phyloP scores from a whole-genome alignment of 1,140 invertebrate genomes.

The Pteromalus puparum region DNA sequence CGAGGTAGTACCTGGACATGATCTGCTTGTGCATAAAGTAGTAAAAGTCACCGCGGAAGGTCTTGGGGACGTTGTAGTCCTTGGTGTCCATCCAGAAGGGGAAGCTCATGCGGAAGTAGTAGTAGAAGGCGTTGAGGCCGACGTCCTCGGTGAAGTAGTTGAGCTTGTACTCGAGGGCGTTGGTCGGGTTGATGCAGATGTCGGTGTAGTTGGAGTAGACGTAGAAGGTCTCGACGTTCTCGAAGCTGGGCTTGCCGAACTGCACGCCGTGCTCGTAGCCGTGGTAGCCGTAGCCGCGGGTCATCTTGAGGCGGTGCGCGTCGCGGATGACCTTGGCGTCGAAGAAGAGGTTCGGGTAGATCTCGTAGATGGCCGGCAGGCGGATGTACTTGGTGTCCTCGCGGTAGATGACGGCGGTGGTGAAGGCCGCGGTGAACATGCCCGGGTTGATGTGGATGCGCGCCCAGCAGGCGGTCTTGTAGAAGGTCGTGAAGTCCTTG shows the following conservation, averaged over 20 bases:
- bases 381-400: conserved; percentile 77
- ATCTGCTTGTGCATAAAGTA: conserved; percentile 79
- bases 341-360: conserved; percentile 80
- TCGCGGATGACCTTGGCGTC: conserved; percentile 67
- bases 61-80: conserved; percentile 74
- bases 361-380: conserved; percentile 81
- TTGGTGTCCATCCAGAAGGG: conserved; percentile 80
- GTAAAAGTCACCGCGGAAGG: conserved; percentile 79
- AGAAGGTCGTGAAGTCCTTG: conserved; percentile 81
- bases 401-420: conserved; percentile 78
- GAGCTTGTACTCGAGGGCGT: conserved; percentile 78
- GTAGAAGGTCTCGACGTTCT: conserved; percentile 62
- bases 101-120: conserved; percentile 80
- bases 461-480: conserved; percentile 80
- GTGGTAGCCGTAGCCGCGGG: conserved; percentile 22
- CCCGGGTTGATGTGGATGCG: conserved; percentile 79
- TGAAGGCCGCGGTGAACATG: conserved; percentile 79
- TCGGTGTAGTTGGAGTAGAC: conserved; percentile 68
- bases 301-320: conserved; percentile 35
- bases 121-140: conserved; percentile 83
- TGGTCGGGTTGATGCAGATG: conserved; percentile 57
- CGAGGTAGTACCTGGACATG: conserved; percentile 80
- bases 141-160: conserved; percentile 85
- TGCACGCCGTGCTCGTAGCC: background rate
- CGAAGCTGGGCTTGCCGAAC: conserved; percentile 38